phyloP scores from a whole-genome alignment of 2,888 invertebrate species.

The Polyommatus iphigenia region DNA sequence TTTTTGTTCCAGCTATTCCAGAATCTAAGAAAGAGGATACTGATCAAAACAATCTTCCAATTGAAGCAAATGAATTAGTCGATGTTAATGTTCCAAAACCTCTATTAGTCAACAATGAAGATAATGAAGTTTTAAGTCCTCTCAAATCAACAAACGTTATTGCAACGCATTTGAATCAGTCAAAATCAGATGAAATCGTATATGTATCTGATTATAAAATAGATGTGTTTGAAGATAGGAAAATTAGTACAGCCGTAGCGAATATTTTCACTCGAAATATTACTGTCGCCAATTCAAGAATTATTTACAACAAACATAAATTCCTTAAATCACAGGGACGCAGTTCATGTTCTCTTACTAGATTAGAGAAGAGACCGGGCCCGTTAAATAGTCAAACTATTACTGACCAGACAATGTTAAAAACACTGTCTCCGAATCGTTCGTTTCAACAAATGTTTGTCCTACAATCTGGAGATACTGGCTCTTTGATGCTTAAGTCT shows the following conservation, averaged over 20 bases:
- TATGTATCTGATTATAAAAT: constrained; percentile 53
- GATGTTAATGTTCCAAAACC: neutral
- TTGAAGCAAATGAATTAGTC: neutral
- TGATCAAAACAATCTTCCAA: constrained; percentile 49
- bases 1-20: neutral
- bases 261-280: constrained; percentile 35
- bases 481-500: constrained; percentile 54
- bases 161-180: constrained; percentile 40
- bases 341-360: constrained; percentile 45
- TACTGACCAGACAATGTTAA: constrained; percentile 57
- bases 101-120: constrained; percentile 43
- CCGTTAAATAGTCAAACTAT: constrained; percentile 52
- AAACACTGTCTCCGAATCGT: constrained; percentile 61
- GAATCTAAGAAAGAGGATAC: constrained; percentile 45
- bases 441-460: constrained; percentile 56
- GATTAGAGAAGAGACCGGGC: constrained; percentile 52
- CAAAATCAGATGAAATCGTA: constrained; percentile 43
- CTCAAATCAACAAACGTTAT: constrained; percentile 41
- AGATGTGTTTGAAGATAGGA: constrained; percentile 55
- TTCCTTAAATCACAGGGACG: constrained; percentile 33
- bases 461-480: constrained; percentile 60
- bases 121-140: constrained; percentile 43
- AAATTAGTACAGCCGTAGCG: constrained; percentile 54
- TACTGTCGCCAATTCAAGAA: neutral
- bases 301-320: constrained; percentile 38